phyloP scores from a whole-genome alignment of 2,113 vertebrate genomes.

The Hemibagrus wyckioides region DNA sequence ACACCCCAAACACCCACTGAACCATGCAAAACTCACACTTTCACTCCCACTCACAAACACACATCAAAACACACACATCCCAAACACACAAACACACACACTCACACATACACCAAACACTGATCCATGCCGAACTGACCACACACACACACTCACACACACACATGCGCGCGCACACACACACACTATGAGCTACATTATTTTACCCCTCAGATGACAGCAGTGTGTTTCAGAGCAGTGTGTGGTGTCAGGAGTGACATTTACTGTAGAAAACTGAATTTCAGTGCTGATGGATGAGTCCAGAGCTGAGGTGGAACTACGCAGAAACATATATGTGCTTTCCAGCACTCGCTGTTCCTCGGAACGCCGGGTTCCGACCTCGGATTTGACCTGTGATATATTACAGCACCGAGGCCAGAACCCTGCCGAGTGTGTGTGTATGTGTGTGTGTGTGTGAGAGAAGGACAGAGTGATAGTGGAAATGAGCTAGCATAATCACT shows the following conservation, averaged over 20 bases:
- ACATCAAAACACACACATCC: neutral
- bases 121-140: neutral
- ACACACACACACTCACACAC: no score
- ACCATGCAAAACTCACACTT: neutral
- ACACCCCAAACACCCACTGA: neutral
- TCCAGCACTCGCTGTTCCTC: neutral
- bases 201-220: neutral
- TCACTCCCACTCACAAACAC: neutral
- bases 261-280: slow-evolving; percentile 30
- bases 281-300: neutral
- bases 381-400: neutral
- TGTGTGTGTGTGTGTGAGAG: neutral
- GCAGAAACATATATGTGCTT: neutral
- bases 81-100: no score
- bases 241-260: neutral
- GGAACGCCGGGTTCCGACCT: neutral
- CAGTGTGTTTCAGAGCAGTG: neutral
- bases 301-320: neutral
- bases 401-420: neutral
- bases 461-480: neutral
- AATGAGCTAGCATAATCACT: neutral
- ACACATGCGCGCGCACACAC: no score
- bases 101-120: no score
- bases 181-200: neutral
- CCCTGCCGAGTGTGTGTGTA: neutral